phyloP scores from a whole-genome alignment of 1,140 invertebrate species.

The Drosophila kohkoa region DNA sequence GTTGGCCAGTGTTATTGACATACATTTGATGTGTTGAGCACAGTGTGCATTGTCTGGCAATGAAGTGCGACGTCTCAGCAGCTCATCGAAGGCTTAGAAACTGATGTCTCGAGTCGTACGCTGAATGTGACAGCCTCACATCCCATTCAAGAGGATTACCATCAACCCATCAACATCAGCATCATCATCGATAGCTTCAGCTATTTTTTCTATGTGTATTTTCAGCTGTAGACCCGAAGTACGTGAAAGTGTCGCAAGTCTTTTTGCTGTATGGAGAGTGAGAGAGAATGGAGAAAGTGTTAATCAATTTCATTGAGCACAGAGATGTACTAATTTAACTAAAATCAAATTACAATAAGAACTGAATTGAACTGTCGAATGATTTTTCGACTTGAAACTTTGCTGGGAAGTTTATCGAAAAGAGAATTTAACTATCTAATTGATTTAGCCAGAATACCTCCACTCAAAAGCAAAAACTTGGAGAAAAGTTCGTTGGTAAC shows the following conservation, averaged over 20 bases:
- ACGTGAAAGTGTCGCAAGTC: background rate
- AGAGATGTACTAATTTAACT: background rate
- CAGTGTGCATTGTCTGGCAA: conserved; percentile 40
- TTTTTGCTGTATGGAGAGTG: background rate
- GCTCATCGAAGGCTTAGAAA: conserved; percentile 9
- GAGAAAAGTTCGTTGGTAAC: background rate
- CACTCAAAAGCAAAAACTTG: background rate
- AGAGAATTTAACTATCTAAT: conserved; percentile 1
- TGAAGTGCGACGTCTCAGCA: conserved; percentile 18
- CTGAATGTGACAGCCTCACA: conserved; percentile 30
- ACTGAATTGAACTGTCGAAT: background rate
- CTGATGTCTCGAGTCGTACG: conserved; percentile 4
- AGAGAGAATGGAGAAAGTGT: no score
- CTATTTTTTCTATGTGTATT: background rate
- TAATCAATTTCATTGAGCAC: background rate
- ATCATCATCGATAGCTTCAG: conserved; percentile 14
- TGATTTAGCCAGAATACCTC: background rate
- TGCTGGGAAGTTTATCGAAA: background rate
- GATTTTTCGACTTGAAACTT: background rate
- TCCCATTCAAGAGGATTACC: conserved; percentile 21
- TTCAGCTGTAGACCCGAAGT: background rate
- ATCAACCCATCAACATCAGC: conserved; percentile 30
- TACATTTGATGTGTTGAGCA: conserved; percentile 65
- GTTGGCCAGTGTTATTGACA: conserved; percentile 73
- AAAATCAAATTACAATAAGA: background rate